phyloP scores from a whole-genome alignment of 2,113 vertebrate genomes.

The Corythoichthys haematopterus region DNA sequence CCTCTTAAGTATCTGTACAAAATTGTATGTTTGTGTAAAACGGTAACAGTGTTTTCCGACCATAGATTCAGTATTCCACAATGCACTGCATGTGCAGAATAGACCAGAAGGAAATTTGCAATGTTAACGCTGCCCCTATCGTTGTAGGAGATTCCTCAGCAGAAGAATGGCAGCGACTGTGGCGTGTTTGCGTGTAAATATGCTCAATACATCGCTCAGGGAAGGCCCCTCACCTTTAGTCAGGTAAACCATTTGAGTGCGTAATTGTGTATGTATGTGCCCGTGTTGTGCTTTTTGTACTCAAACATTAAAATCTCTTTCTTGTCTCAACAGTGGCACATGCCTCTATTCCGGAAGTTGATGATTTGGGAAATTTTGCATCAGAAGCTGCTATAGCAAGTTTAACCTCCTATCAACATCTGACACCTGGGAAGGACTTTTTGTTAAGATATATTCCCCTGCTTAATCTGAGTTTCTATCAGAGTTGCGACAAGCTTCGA shows the following conservation, averaged over 20 bases:
- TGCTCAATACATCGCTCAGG: constrained; percentile 82
- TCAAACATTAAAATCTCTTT: background rate
- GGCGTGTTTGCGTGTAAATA: constrained; percentile 94
- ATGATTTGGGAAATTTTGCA: constrained; percentile 97
- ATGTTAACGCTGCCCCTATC: background rate
- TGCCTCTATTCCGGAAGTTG: constrained; percentile 86
- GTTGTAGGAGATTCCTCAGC: constrained; percentile 87
- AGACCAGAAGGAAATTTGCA: background rate
- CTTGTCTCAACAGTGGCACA: constrained; percentile 74
- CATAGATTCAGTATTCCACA: too few relatives aligned
- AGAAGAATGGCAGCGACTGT: constrained; percentile 86
- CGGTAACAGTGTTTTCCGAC: too few relatives aligned
- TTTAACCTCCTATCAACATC: background rate
- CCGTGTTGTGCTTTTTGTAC: background rate
- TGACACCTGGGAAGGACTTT: background rate
- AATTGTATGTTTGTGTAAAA: too few relatives aligned
- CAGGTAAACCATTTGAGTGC: constrained; percentile 67
- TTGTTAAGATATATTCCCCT: constrained; percentile 13
- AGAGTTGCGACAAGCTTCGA: constrained; percentile 42
- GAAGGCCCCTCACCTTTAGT: constrained; percentile 80
- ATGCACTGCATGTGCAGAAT: background rate
- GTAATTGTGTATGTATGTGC: background rate
- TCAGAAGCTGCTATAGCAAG: constrained; percentile 78
- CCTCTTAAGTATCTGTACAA: too few relatives aligned
- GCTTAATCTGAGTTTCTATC: constrained; percentile 63